Evolutionary conservation across 2,888 invertebrate genomes (phyloP), one percentile per base, ranked within the genome.

Genomic region (Sphaerophoria taeniata): DNA sequence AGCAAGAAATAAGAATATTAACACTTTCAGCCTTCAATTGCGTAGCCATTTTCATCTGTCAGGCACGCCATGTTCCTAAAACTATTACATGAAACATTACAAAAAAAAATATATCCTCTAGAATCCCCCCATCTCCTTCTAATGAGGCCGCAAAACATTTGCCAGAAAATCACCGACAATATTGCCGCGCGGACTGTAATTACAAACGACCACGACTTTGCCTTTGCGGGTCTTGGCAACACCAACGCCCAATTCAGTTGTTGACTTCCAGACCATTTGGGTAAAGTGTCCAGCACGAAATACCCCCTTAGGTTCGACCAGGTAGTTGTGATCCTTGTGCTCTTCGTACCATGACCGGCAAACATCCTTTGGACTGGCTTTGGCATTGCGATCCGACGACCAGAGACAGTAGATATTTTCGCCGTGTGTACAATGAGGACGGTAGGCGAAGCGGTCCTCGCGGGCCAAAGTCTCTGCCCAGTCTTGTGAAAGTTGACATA

Each of bases 141-240:
- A 88, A 73, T 87, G 87, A 11, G 88, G 87, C 55, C 88, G 87
- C 14, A 85, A 67, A 6, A 89, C 89, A 87, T 89, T 89, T 14
- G 87, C 71, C 49, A 87, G 78, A 65, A 89, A 89, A 49, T 89
- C 89, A 5, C 89, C 89, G 11, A 89, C 84, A 45, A 87, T 87
- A 85, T 89, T 89, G 4, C 89, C 89, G 6, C 89, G 87, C 34
- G 89, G 89, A 87, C 88, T 85, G 79, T 89, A 89, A 82, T 88
- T 89, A 45, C 88, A 89, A 0, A 98, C 97, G 0, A 98, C 96
- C 88, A 96, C 96, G 0, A 96, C 94, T 90, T 96, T 96, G 0
- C 96, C 97, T 70, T 95, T 94, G 88, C 95, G 95, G 88, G 95
- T 95, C 88, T 95, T 93, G 0, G 96, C 95, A 89, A 95, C 93